Evolutionary conservation across 53 echinoderm and acorn worm genomes (phyloP).

Genomic region (Echinarachnius parma): DNA sequence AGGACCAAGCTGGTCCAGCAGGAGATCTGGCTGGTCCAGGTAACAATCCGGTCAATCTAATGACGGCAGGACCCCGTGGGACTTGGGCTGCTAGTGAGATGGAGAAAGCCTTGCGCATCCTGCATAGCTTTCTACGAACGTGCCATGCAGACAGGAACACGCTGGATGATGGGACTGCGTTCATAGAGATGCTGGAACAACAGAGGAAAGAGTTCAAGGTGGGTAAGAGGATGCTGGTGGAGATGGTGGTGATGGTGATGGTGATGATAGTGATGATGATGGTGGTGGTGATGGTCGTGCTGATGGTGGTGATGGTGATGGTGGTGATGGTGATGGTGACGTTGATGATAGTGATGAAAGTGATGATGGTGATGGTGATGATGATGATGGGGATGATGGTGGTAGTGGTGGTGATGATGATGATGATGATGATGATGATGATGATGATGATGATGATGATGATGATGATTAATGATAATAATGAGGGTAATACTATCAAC

Average conservation of each 20-base stretch:
- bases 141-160: slow-evolving; percentile 38
- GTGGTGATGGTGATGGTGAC: too few species aligned
- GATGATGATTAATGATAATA: too few species aligned
- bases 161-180: slow-evolving; percentile 48
- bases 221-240: not conserved
- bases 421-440: slow-evolving; percentile 1
- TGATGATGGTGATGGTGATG: too few species aligned
- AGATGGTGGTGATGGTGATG: not conserved
- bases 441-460: not conserved
- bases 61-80: slow-evolving; percentile 57
- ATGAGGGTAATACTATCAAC: too few species aligned
- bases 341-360: too few species aligned
- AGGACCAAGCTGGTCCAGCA: not conserved
- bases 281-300: too few species aligned
- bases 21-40: not conserved
- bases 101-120: slow-evolving; percentile 62
- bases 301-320: too few species aligned
- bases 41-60: slow-evolving; percentile 12
- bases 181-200: slow-evolving; percentile 71
- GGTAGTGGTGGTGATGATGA: not conserved
- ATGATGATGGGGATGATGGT: too few species aligned
- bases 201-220: slow-evolving; percentile 98
- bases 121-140: slow-evolving; percentile 60
- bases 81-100: slow-evolving; percentile 87
- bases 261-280: too few species aligned